A percentile compares a stretch with the other conserved stretches of the same genome.
These are phyloP conservation scores for Brachirus orientalis DNA, from an alignment of 2,113 vertebrate genomes.

Conservation along the genomic window DNA sequence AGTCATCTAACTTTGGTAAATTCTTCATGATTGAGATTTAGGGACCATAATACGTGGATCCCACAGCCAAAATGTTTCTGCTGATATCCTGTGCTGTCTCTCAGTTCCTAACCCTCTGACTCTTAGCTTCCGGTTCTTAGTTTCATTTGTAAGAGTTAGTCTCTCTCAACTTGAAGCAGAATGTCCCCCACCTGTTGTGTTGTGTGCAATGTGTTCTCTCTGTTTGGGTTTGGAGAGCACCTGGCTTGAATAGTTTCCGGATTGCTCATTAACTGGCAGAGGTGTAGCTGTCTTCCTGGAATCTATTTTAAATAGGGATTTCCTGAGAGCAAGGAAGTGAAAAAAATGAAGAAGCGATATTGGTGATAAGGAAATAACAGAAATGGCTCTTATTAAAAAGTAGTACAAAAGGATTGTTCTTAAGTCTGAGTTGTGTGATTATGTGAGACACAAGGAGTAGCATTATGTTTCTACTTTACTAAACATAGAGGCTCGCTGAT, in stretches of 20 bases:
- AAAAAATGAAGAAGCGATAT: neutral
- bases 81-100: constrained; percentile 46
- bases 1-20: neutral
- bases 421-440: constrained; percentile 8
- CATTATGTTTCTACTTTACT: constrained; percentile 20
- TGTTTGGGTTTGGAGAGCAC: constrained; percentile 28
- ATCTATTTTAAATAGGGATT: constrained; percentile 67
- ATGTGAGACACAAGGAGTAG: constrained; percentile 44
- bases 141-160: constrained; percentile 38
- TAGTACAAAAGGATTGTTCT: too few relatives aligned
- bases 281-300: constrained; percentile 57
- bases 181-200: constrained; percentile 48
- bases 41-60: constrained; percentile 28
- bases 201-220: constrained; percentile 33
- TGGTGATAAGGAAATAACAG: constrained; percentile 5
- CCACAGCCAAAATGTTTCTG: constrained; percentile 29
- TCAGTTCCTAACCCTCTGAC: constrained; percentile 49
- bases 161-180: constrained; percentile 20
- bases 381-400: constrained; percentile 1
- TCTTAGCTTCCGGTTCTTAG: constrained; percentile 37
- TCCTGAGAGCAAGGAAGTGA: constrained; percentile 17
- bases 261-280: constrained; percentile 62
- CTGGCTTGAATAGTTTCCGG: constrained; percentile 47
- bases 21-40: constrained; percentile 21
- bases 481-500: neutral